Percentiles rank a stretch among this genome's conserved stretches.
phyloP scores from a whole-genome alignment of 2,888 invertebrate species.

The Apantesis nais region DNA sequence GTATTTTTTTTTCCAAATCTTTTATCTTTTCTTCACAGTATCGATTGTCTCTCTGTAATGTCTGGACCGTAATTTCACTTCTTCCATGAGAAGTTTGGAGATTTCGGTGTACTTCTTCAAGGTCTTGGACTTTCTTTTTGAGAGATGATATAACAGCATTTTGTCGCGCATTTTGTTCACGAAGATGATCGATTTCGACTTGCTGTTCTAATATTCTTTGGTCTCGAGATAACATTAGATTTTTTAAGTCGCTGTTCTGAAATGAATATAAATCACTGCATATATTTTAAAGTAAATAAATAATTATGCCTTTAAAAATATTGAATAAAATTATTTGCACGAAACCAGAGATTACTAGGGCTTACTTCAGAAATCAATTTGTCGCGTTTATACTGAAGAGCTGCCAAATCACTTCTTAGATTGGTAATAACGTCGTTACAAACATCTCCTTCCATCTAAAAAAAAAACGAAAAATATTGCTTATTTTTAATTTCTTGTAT shows the following conservation, averaged over 20 bases:
- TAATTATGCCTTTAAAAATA: neutral
- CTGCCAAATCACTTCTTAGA: slow-evolving; percentile 93
- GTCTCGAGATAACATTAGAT: slow-evolving; percentile 89
- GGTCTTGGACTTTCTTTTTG: slow-evolving; percentile 91
- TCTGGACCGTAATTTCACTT: slow-evolving; percentile 90
- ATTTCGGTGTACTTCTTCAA: slow-evolving; percentile 91
- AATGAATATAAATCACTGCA: slow-evolving; percentile 27
- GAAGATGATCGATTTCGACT: slow-evolving; percentile 91
- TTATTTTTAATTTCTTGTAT: neutral
- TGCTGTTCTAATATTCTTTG: slow-evolving; percentile 91
- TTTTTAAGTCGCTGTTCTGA: slow-evolving; percentile 90
- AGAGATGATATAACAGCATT: slow-evolving; percentile 92
- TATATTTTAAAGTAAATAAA: neutral
- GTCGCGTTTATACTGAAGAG: slow-evolving; percentile 93
- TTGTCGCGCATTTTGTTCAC: slow-evolving; percentile 93
- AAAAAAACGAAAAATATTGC: slow-evolving; percentile 19
- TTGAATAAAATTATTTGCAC: neutral
- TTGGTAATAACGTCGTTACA: slow-evolving; percentile 90
- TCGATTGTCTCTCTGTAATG: slow-evolving; percentile 90
- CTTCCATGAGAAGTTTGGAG: slow-evolving; percentile 87
- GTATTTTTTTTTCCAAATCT: slow-evolving; percentile 90
- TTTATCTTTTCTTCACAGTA: slow-evolving; percentile 91
- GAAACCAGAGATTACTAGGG: slow-evolving; percentile 4
- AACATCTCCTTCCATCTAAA: slow-evolving; percentile 85
- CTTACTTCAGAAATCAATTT: slow-evolving; percentile 91